Evolutionary conservation across 37 sponge, comb jelly and placozoan species (phyloP).

Genomic region (Halisarca cf. caerulea): DNA sequence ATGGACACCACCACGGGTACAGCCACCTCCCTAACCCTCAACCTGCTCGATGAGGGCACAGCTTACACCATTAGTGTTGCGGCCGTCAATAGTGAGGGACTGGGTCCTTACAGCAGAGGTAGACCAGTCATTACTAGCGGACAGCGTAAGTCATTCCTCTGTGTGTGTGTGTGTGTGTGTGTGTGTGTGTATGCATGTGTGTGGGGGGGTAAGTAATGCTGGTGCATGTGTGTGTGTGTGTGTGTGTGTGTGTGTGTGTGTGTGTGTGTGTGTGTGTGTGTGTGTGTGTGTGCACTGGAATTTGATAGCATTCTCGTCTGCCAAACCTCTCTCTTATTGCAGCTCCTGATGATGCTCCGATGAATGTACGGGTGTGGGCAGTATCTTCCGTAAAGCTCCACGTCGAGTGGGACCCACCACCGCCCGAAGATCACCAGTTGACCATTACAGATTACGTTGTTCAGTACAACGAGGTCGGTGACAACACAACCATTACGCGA

Average conservation of each 20-base stretch:
- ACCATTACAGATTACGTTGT: too few relatives aligned
- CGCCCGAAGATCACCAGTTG: too few relatives aligned
- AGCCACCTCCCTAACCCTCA: background rate
- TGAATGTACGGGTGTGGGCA: background rate
- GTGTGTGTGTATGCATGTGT: too few relatives aligned
- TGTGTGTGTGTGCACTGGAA: too few relatives aligned
- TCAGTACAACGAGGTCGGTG: too few relatives aligned
- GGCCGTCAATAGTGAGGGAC: constrained; percentile 7
- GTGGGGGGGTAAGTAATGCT: too few relatives aligned
- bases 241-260: too few relatives aligned
- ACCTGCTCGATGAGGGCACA: background rate
- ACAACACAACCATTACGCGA: too few relatives aligned
- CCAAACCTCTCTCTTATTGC: background rate
- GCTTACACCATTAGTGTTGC: constrained; percentile 12
- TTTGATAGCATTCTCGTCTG: too few relatives aligned
- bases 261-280: too few relatives aligned
- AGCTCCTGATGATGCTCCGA: constrained; percentile 19
- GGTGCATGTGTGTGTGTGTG: too few relatives aligned
- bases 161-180: too few relatives aligned
- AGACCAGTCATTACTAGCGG: constrained; percentile 9
- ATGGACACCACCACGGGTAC: background rate
- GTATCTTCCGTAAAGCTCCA: background rate
- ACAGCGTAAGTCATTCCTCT: background rate
- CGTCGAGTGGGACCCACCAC: background rate
- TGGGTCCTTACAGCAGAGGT: background rate